Percentiles rank a stretch among this genome's conserved stretches.
phyloP scores from a whole-genome alignment of 2,888 invertebrate species.

The Eubasilissa splendida region DNA sequence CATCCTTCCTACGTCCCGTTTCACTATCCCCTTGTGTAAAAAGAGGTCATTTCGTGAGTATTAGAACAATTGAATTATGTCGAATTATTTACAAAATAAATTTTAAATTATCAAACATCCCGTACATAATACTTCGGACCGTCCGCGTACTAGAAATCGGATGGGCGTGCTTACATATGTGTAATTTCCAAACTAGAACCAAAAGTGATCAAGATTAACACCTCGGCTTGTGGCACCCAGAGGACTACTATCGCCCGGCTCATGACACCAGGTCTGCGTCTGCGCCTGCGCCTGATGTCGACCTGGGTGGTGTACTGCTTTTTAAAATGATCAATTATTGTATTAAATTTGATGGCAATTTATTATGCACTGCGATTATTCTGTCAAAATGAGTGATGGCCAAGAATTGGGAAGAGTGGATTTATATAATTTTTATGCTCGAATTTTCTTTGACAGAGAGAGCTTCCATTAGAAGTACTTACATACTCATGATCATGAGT shows the following conservation, averaged over 20 bases:
- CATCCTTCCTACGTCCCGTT: too few species aligned
- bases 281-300: background rate
- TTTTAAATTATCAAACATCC: background rate
- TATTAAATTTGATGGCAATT: constrained; percentile 33
- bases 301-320: constrained; percentile 24
- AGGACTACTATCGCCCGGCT: background rate
- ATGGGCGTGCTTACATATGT: constrained; percentile 24
- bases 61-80: too few species aligned
- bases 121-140: background rate
- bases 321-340: constrained; percentile 23
- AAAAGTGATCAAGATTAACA: constrained; percentile 37
- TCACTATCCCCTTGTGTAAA: too few species aligned
- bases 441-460: constrained; percentile 1
- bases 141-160: constrained; percentile 1
- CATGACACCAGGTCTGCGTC: constrained; percentile 11
- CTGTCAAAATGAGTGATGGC: constrained; percentile 21
- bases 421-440: background rate
- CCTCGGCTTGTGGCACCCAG: background rate
- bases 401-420: constrained; percentile 2
- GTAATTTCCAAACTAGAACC: constrained; percentile 24
- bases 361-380: constrained; percentile 22
- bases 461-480: constrained; percentile 1
- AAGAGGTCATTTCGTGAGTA: too few species aligned
- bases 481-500: too few species aligned
- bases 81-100: too few species aligned